Conservation (phyloP, 2,797 vertebrate species). For the Ptychobarbus kaznakovi region DNA sequence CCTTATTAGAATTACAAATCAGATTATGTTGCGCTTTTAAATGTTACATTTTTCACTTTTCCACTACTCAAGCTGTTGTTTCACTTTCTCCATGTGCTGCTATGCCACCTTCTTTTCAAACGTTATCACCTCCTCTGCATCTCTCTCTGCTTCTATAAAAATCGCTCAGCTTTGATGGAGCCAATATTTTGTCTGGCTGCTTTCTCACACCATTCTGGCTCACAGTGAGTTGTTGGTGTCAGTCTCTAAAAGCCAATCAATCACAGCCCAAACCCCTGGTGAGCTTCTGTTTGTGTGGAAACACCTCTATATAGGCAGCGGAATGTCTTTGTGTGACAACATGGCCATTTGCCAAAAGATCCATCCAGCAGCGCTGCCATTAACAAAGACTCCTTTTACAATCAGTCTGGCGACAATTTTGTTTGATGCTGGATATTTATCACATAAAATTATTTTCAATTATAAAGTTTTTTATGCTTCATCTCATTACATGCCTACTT, state of each 20-base stretch:
- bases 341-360: slow-evolving; percentile 15
- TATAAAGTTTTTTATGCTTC: slow-evolving; percentile 9
- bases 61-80: neutral
- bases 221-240: slow-evolving; percentile 7
- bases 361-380: neutral
- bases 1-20: neutral
- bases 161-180: neutral
- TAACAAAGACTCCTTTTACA: neutral
- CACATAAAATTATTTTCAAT: neutral
- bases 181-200: slow-evolving; percentile 5
- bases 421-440: neutral
- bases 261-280: neutral
- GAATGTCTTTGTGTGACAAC: slow-evolving; percentile 16
- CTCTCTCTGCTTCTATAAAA: slow-evolving; percentile 2
- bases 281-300: slow-evolving; percentile 18
- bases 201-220: slow-evolving; percentile 9
- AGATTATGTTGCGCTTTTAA: neutral
- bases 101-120: slow-evolving; percentile 12
- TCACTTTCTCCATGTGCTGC: neutral
- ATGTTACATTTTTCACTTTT: neutral
- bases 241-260: slow-evolving; percentile 35
- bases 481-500: slow-evolving; percentile 28
- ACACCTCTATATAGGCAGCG: slow-evolving; percentile 13
- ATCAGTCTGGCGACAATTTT: neutral
- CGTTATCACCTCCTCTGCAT: neutral